phyloP scores from a whole-genome alignment of 1,140 invertebrate genomes.

The Macrotrachela quadricornifera region DNA sequence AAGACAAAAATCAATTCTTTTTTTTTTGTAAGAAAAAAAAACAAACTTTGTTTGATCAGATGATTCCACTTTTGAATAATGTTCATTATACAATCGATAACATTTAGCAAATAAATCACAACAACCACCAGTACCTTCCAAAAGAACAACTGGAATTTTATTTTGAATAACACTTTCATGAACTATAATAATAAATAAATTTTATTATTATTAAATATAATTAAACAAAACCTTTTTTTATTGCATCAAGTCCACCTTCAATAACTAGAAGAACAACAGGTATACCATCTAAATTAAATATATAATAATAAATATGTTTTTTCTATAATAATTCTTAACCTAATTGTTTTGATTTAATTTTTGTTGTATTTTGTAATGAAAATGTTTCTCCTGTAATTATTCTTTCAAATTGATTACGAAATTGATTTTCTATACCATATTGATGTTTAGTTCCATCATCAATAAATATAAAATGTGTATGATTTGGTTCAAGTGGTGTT shows the following conservation, averaged over 20 bases:
- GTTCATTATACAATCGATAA: too few species aligned
- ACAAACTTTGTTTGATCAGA: too few species aligned
- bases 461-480: slow-evolving; percentile 33
- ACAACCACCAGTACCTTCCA: slow-evolving; percentile 7
- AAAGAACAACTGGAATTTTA: slow-evolving; percentile 1
- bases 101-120: slow-evolving; percentile 5
- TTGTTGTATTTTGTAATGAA: too few species aligned
- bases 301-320: too few species aligned
- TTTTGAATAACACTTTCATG: background rate
- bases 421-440: slow-evolving; percentile 23
- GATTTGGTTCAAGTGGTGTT: slow-evolving; percentile 30
- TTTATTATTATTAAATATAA: too few species aligned
- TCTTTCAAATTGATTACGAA: slow-evolving; percentile 21
- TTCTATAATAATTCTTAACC: too few species aligned
- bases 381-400: background rate
- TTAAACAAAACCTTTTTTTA: slow-evolving; percentile 19
- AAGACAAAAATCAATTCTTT: too few species aligned
- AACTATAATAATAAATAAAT: too few species aligned
- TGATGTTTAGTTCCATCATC: slow-evolving; percentile 23
- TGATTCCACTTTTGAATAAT: too few species aligned
- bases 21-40: too few species aligned
- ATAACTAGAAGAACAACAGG: slow-evolving; percentile 25
- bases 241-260: slow-evolving; percentile 26
- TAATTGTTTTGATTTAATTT: too few species aligned
- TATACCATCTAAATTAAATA: too few species aligned